Conservation (phyloP, 2,797 vertebrate genomes). For the Carduelis carduelis region DNA sequence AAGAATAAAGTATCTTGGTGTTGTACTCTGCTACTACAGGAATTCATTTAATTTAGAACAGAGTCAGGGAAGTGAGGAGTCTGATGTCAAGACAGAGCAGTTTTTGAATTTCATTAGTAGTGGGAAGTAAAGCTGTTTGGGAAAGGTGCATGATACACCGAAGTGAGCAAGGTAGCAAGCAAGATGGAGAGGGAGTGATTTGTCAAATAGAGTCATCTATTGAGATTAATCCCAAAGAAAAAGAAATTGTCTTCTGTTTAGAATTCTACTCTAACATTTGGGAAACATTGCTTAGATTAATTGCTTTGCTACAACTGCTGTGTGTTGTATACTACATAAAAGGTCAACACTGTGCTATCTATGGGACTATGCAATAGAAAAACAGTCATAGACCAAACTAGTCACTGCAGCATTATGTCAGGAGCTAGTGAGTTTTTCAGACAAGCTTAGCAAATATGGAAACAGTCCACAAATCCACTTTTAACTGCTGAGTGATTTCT, state of each 20-base stretch:
- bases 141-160: background rate
- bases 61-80: background rate
- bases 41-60: constrained; percentile 18
- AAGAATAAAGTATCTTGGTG: background rate
- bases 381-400: background rate
- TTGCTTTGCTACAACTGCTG: background rate
- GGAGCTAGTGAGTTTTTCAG: background rate
- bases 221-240: background rate
- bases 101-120: background rate
- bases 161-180: background rate
- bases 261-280: background rate
- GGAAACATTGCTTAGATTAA: background rate
- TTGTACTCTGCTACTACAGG: background rate
- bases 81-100: background rate
- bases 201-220: background rate
- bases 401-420: background rate
- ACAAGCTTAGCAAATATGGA: background rate
- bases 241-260: background rate
- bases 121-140: background rate
- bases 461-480: background rate
- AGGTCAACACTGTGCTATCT: background rate
- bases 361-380: background rate
- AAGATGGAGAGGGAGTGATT: background rate
- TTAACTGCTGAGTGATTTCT: background rate
- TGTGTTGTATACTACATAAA: background rate